Evolutionary conservation across 2,113 vertebrate species (phyloP), one percentile per base, ranked within the genome.

Genomic region (Entomyzon cyanotis): DNA sequence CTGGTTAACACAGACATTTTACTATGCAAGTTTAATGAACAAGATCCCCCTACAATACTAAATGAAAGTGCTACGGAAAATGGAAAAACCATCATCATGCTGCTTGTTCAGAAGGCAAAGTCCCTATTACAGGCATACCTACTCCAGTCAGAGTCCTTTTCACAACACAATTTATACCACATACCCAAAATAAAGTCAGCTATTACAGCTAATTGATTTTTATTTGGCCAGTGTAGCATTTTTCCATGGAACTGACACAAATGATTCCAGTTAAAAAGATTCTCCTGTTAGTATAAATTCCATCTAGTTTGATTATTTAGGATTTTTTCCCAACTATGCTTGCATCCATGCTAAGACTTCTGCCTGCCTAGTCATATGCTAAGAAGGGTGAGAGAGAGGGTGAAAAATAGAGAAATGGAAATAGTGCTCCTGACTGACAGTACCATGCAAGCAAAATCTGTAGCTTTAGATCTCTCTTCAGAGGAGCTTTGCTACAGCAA

Each of bases 391-490:
- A 86, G 76, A 92, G 49, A 68, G 78, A 80, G 22, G 42, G 73
- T 84, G 42, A 88, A 95, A 95, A 88, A 75, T 0, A 82, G 73
- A 91, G 64, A 94, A 90, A 87, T 79, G 84, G 91, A 93, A 96
- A 93, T 89, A 69, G 35, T 82, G 46, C 42, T 95, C 74, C 81
- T 95, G 81, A 96, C 84, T 93, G 94, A 93, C 94, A 96, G 83
- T 52, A 95, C 44, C 62, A 93, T 21, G 60, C 90, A 92, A 92
- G 93, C 85, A 93, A 94, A 95, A 92, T 95, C 88, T 96, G 89
- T 82, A 90, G 83, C 85, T 89, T 95, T 70, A 94, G 84, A 93
- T 91, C 46, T 91, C 63, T 65, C 90, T 94, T 86, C 93, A 92
- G 87, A 88, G 27, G 39, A 93, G 68, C 73, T 94, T 49, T 88